Evolutionary conservation across 2,113 vertebrate species (phyloP), one percentile per base, ranked within the genome.

Genomic region (Emydocephalus ijimae): DNA sequence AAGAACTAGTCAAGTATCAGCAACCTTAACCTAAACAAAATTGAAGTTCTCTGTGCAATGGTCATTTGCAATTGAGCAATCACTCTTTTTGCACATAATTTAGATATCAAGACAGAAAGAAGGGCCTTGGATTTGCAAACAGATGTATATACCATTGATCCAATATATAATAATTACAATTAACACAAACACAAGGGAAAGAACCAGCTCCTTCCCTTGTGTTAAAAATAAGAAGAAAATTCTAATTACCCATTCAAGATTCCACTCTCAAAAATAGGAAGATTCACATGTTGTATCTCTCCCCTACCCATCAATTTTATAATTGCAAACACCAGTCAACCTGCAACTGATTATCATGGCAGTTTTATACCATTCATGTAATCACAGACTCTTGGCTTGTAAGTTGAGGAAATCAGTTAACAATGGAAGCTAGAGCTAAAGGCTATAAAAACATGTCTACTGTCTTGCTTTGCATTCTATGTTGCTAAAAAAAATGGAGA

Each of bases 151-250:
- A 24, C 21, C 59, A 10, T 34, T 39, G 56, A 90, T 61, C 26
- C 50, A 89, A 89, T 45, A 90, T 54, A 69, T 57, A 85, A 57
- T 48, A 39, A 43, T 56, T 34, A 81, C 39, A 89, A 61, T 91
- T 90, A 39, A 81, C 61, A 55, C 20, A 54, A 56, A 55, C 88
- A 39, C 39, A 88, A 10, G 54, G 88, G 93, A 57, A 87, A 91
- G 91, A 93, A 90, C 92, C 92, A 93, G 94, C 93, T 95, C 92
- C 85, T 94, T 94, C 50, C n/a, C 94, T 90, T 74, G 89, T 93
- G 87, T 94, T 91, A 90, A 23, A 61, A 39, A 21, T 29, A 64
- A n/a, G 88, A 85, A 61, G 50, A 57, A 89, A 85, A 57, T 39
- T 57, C 23, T 69, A 88, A 85, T 50, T 10, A 92, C 57, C 43